phyloP scores from a whole-genome alignment of 53 echinoderm and acorn worm genomes.

The Patiria pectinifera region DNA sequence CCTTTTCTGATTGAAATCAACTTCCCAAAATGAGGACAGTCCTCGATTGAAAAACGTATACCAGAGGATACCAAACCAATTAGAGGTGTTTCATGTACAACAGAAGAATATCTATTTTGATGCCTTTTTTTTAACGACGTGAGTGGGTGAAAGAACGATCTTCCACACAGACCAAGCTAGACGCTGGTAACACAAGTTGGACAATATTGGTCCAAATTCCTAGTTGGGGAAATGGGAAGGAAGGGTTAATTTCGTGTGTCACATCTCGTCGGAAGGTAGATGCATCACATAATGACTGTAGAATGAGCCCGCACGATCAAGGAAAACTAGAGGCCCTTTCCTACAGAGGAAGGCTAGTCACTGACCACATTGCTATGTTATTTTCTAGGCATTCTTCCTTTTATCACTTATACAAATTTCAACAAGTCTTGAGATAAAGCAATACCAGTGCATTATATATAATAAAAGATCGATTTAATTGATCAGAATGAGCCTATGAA shows the following conservation, averaged over 20 bases:
- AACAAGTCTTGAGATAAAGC: too few relatives aligned
- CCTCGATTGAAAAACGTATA: too few relatives aligned
- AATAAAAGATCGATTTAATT: too few relatives aligned
- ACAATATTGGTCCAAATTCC: not conserved
- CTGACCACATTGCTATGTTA: too few relatives aligned
- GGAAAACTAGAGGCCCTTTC: too few relatives aligned
- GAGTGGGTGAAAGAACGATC: not conserved
- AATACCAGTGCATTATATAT: too few relatives aligned
- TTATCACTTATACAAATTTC: too few relatives aligned
- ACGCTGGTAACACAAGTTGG: not conserved
- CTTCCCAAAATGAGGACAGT: too few relatives aligned
- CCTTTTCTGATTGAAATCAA: too few relatives aligned
- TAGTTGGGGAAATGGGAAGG: not conserved
- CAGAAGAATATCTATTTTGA: not conserved
- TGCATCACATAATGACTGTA: not conserved
- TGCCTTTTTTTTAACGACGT: not conserved
- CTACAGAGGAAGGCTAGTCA: too few relatives aligned
- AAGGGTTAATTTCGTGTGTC: slow-evolving; percentile 23
- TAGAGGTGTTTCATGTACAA: not conserved
- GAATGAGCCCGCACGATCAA: not conserved
- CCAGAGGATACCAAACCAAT: not conserved
- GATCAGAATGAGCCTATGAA: too few relatives aligned
- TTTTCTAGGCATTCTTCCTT: too few relatives aligned
- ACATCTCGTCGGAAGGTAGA: not conserved
- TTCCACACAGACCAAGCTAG: not conserved